phyloP scores from a whole-genome alignment of 1,140 invertebrate genomes.

The Heterodera schachtii region DNA sequence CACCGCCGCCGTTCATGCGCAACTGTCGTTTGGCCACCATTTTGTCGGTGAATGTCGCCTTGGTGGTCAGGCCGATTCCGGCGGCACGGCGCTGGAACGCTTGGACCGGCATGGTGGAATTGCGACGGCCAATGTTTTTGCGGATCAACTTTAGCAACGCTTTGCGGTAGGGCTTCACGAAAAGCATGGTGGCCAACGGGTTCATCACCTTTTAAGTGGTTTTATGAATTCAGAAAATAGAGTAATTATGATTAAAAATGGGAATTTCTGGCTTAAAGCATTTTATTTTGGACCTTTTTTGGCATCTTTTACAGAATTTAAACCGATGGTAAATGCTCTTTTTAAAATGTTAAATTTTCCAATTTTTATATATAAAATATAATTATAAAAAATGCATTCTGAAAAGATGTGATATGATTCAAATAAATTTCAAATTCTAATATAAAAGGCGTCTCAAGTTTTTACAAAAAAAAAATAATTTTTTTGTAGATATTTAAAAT shows the following conservation, averaged over 20 bases:
- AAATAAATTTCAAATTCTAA: too few relatives aligned
- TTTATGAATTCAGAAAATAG: not conserved
- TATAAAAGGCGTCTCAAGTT: too few relatives aligned
- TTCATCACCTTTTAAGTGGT: conserved; percentile 9
- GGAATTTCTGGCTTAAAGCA: too few relatives aligned
- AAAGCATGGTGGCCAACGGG: conserved; percentile 17
- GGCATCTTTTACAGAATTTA: too few relatives aligned
- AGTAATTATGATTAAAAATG: too few relatives aligned
- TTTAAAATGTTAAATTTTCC: too few relatives aligned
- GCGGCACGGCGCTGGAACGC: not conserved
- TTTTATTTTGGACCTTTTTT: too few relatives aligned
- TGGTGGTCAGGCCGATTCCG: not conserved
- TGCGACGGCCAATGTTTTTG: not conserved
- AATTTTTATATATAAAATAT: too few relatives aligned
- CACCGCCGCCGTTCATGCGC: not conserved
- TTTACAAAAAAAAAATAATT: not conserved
- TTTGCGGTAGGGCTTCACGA: conserved; percentile 22
- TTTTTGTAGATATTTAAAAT: not conserved
- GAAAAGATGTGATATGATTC: too few relatives aligned
- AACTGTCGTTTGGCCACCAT: not conserved
- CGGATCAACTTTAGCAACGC: conserved; percentile 6
- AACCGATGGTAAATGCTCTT: too few relatives aligned
- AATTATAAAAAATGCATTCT: too few relatives aligned
- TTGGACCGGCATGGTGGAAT: not conserved
- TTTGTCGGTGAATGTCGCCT: not conserved